phyloP scores from a whole-genome alignment of 2,888 invertebrate species.

The Macrophya annulata region DNA sequence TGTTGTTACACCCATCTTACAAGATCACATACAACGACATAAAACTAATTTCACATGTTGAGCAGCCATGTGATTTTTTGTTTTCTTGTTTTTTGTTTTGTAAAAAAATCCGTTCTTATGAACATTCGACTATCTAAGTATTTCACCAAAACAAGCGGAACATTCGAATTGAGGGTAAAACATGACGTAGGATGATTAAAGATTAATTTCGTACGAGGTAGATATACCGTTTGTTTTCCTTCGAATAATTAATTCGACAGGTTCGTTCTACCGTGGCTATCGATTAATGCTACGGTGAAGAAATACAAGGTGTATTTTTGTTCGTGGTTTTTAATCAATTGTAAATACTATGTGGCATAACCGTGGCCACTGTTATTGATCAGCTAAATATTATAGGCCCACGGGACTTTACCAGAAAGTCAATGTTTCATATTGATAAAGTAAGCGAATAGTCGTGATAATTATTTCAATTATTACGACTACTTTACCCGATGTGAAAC shows the following conservation, averaged over 20 bases:
- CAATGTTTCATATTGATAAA: neutral
- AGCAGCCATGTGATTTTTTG: neutral
- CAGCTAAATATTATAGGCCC: constrained; percentile 18
- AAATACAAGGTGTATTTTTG: constrained; percentile 22
- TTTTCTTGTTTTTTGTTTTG: too few relatives aligned
- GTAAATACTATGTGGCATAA: neutral
- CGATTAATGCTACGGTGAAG: constrained; percentile 8
- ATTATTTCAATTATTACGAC: constrained; percentile 41
- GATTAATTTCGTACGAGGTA: constrained; percentile 10
- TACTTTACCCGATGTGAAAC: neutral
- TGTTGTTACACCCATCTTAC: constrained; percentile 5
- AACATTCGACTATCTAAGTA: neutral
- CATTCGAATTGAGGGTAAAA: constrained; percentile 8
- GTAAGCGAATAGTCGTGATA: constrained; percentile 1
- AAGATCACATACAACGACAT: neutral
- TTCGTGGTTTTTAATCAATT: constrained; percentile 15
- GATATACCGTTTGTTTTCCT: constrained; percentile 4
- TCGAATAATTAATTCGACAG: constrained; percentile 7
- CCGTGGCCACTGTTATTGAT: constrained; percentile 29
- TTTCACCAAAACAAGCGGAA: neutral
- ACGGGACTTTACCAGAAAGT: neutral
- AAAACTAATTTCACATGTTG: neutral
- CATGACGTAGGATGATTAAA: constrained; percentile 25
- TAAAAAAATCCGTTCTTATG: too few relatives aligned
- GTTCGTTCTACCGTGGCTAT: neutral